Evolutionary conservation across 2,113 vertebrate genomes (phyloP), one percentile per base, ranked within the genome.

Genomic region (Desmodus rotundus): DNA sequence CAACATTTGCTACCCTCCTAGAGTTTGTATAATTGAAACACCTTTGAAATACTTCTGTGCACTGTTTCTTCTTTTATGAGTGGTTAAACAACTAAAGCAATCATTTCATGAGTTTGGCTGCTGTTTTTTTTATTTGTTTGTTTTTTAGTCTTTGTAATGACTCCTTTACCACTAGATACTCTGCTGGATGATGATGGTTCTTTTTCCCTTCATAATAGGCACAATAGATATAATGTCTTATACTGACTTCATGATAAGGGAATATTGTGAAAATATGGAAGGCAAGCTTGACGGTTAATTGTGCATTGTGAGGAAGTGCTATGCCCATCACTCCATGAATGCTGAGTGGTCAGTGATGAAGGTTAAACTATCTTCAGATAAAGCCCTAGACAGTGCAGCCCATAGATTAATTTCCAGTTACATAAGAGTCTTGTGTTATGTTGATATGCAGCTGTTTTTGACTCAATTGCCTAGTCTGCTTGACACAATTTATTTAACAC

Each of bases 61-160:
- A 45, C 63, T 80, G 6, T 74, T 97, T 82, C n/a, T 91, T 81
- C 45, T 89, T 87, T 73, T 13, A 54, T 45, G 14, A 89, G 52
- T 95, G 70, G 83, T 96, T 93, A 93, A 92, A 95, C 96, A 96
- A 95, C 50, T 54, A 72, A 96, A 96, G 58, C 70, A 91, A 70
- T 94, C 52, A 70, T 94, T 87, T 94, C 74, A 90, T 91, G 85
- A 76, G 50, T 93, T 88, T 24, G 36, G 52, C 45, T 61, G 26
- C 36, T 87, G 73, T 20, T 38, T 50, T 88, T 84, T 74, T 65
- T 74, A 9, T 91, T 61, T 61, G 73, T 82, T 84, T 89, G 74
- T 80, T 81, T 43, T 17, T 83, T 93, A 91, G 31, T 47, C 16
- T 74, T 77, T 95, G 17, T 95, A 70, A 89, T 41, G 22, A 67